A percentile compares a stretch with the other conserved stretches of the same genome.
phyloP scores from a whole-genome alignment of 2,888 invertebrate genomes.

The Crioceris asparagi region DNA sequence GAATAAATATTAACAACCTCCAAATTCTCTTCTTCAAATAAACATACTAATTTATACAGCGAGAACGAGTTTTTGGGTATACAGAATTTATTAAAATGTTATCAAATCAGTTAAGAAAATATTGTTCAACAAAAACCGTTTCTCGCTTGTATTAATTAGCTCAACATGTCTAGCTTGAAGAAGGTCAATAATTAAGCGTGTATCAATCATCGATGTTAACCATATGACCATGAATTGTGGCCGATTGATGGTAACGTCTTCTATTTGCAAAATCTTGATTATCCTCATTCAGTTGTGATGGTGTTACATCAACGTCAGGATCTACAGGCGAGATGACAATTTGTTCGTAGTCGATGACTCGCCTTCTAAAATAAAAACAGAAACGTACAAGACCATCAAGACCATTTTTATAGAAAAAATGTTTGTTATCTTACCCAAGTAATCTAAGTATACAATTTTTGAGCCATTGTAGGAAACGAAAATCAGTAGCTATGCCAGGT shows the following conservation, averaged over 20 bases:
- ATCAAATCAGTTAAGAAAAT: too few relatives aligned
- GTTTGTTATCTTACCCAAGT: constrained; percentile 52
- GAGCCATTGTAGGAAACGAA: constrained; percentile 69
- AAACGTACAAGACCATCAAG: not conserved
- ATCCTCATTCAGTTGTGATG: constrained; percentile 85
- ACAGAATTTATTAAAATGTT: too few relatives aligned
- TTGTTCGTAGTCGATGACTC: constrained; percentile 73
- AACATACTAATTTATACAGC: too few relatives aligned
- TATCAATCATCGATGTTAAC: constrained; percentile 41
- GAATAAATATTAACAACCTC: too few relatives aligned
- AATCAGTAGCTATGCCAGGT: constrained; percentile 79
- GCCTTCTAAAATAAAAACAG: constrained; percentile 48
- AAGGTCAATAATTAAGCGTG: too few relatives aligned
- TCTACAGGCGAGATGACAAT: constrained; percentile 76
- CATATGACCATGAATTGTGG: constrained; percentile 64
- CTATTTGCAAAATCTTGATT: constrained; percentile 91
- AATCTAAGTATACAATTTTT: constrained; percentile 60
- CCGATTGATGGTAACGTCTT: constrained; percentile 85
- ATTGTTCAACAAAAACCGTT: too few relatives aligned
- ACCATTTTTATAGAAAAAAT: not conserved
- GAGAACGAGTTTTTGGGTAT: too few relatives aligned
- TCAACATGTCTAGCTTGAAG: too few relatives aligned
- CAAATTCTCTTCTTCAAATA: too few relatives aligned
- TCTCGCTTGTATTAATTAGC: too few relatives aligned
- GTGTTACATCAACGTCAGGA: constrained; percentile 66